A percentile compares a stretch with the other conserved stretches of the same genome.
Evolutionary conservation across 2,113 vertebrate genomes (phyloP).

Genomic region (Alaudala cheleensis): DNA sequence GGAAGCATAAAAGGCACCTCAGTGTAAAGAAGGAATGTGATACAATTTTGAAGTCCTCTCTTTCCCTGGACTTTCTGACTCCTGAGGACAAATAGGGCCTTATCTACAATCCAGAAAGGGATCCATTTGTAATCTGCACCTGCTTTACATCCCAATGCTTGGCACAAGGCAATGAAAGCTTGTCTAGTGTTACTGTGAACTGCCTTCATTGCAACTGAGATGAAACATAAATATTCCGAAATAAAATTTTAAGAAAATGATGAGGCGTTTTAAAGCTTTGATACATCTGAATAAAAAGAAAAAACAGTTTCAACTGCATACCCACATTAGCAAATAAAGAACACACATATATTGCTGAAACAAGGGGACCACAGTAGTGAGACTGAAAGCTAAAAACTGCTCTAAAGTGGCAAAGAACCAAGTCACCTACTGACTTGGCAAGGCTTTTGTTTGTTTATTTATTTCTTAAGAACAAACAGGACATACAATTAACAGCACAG

Average conservation of each 20-base stretch:
- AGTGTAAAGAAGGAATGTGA: constrained; percentile 36
- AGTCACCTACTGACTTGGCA: constrained; percentile 50
- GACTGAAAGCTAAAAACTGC: background rate
- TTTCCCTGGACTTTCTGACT: constrained; percentile 29
- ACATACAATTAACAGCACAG: constrained; percentile 36
- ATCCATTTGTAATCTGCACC: constrained; percentile 38
- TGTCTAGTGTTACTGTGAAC: background rate
- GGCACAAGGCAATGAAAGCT: constrained; percentile 42
- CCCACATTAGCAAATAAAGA: constrained; percentile 1
- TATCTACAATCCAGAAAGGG: constrained; percentile 30
- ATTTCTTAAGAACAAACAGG: constrained; percentile 23
- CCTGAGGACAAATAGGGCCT: constrained; percentile 26
- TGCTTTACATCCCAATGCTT: constrained; percentile 22
- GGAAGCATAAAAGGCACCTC: constrained; percentile 51
- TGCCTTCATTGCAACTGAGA: background rate
- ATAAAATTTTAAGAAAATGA: background rate
- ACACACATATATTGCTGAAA: background rate
- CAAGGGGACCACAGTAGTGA: background rate
- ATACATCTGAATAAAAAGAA: background rate
- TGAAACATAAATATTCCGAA: constrained; percentile 1
- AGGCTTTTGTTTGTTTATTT: background rate
- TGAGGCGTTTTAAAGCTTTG: background rate
- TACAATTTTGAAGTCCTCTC: constrained; percentile 11
- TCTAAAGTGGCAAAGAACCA: constrained; percentile 11
- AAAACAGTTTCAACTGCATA: background rate